Conservation (phyloP, 2,888 invertebrate species). For the Drosophila nr. fundita region DNA sequence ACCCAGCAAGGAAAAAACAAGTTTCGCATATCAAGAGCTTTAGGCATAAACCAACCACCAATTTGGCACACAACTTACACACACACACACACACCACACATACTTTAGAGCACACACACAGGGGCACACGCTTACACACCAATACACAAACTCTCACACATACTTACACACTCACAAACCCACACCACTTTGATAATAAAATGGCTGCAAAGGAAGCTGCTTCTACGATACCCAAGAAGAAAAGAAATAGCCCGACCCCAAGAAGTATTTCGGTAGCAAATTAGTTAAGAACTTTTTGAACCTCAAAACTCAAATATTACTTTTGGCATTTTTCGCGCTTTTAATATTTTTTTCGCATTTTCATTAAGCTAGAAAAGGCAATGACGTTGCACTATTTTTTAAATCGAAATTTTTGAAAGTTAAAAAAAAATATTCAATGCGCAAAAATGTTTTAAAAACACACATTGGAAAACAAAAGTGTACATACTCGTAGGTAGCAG, state of each 20-base stretch:
- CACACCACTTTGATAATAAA: constrained; percentile 73
- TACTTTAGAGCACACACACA: constrained; percentile 57
- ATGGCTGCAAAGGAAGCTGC: constrained; percentile 80
- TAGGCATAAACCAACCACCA: constrained; percentile 73
- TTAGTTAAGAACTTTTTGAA: constrained; percentile 23
- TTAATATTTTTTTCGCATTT: constrained; percentile 73
- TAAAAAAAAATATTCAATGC: constrained; percentile 68
- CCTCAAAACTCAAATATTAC: constrained; percentile 12
- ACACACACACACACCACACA: constrained; percentile 58
- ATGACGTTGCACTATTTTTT: constrained; percentile 65
- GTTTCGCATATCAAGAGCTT: constrained; percentile 66
- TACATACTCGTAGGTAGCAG: constrained; percentile 32
- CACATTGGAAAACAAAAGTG: constrained; percentile 7
- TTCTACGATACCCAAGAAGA: constrained; percentile 82
- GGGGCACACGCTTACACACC: constrained; percentile 51
- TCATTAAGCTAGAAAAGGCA: constrained; percentile 61
- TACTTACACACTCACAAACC: constrained; percentile 35
- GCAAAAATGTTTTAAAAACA: constrained; percentile 57
- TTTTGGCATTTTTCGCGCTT: constrained; percentile 64
- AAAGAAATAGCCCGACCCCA: constrained; percentile 77
- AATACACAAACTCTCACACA: constrained; percentile 26
- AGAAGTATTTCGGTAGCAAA: constrained; percentile 25
- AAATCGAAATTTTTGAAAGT: constrained; percentile 62
- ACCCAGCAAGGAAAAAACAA: constrained; percentile 44
- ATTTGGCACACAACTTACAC: constrained; percentile 57